Conservation (phyloP, 2,797 vertebrate species). For the Nothura maculosa region DNA sequence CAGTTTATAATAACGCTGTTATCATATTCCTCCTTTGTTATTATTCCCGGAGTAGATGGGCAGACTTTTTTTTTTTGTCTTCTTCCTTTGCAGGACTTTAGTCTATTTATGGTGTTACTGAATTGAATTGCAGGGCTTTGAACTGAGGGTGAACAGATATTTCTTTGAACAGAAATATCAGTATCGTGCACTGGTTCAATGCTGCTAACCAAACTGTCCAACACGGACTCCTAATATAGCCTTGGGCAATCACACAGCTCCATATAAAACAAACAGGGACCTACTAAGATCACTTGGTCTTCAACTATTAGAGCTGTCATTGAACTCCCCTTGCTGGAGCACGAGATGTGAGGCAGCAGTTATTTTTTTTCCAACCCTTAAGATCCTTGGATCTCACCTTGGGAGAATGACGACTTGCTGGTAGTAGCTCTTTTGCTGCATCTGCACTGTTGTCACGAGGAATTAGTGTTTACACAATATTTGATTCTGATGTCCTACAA, state of each 20-base stretch:
- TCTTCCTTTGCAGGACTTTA: constrained; percentile 42
- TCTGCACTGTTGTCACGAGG: background rate
- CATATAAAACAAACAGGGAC: background rate
- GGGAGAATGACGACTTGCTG: background rate
- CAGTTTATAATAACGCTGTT: background rate
- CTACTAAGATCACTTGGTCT: background rate
- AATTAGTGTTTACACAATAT: background rate
- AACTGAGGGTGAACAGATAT: background rate
- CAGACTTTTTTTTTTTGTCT: background rate
- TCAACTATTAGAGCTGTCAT: background rate
- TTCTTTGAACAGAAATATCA: constrained; percentile 56
- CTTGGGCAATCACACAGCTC: constrained; percentile 9
- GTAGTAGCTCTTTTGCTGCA: background rate
- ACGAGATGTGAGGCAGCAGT: background rate
- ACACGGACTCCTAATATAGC: background rate
- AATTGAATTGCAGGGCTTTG: constrained; percentile 26
- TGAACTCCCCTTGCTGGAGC: background rate
- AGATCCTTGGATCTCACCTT: constrained; percentile 65
- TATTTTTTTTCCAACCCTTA: background rate
- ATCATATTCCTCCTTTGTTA: background rate
- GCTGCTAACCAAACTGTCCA: background rate
- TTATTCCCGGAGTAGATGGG: background rate
- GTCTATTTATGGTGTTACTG: constrained; percentile 41
- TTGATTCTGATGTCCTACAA: background rate
- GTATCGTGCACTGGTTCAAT: background rate